Evolutionary conservation across 2,888 invertebrate species (phyloP), one percentile per base, ranked within the genome.

Genomic region (Drosophila nr. fundita): DNA sequence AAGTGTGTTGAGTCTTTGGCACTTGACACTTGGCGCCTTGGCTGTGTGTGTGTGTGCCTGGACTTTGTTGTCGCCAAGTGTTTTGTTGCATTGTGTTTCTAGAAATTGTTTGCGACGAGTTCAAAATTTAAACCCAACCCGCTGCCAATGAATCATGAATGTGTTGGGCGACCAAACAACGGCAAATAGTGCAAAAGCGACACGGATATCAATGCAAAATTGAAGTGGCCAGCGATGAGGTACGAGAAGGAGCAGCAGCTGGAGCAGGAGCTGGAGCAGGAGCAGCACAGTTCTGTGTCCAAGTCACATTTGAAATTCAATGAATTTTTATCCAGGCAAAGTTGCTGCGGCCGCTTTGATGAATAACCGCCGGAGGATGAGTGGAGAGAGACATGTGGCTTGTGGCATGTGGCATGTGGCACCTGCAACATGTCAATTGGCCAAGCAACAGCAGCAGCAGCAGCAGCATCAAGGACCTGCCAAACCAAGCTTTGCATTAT

Each of bases 271-370:
- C 4, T 15, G 52, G 11, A 42, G 40, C 36, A 49, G 49, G 36
- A 27, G n/a, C 3, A 4, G 38, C 29, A 18, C n/a, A 29, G n/a
- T 8, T 29, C 49, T 54, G 36, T 63, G 74, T 61, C 63, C 85
- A 73, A 86, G 74, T 82, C 82, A 77, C 87, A 91, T 91, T 91
- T 91, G 83, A 90, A 91, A 91, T 91, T 91, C 91, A 91, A 91
- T 91, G 91, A 91, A 91, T 91, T 91, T 90, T 90, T 87, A 89
- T 89, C 83, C 78, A 83, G 74, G 57, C 58, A 68, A 72, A 78
- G 68, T 72, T 71, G 60, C 38, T 78, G 79, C 63, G 80, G 81
- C 24, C 45, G 24, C 76, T 80, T 80, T 81, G 84, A 88, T 86
- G 85, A 88, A 86, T 86, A 74, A 74, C 81, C 71, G 63, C 66